Conservation (phyloP, 1,140 invertebrate species). For the Palaemon carinicauda region DNA sequence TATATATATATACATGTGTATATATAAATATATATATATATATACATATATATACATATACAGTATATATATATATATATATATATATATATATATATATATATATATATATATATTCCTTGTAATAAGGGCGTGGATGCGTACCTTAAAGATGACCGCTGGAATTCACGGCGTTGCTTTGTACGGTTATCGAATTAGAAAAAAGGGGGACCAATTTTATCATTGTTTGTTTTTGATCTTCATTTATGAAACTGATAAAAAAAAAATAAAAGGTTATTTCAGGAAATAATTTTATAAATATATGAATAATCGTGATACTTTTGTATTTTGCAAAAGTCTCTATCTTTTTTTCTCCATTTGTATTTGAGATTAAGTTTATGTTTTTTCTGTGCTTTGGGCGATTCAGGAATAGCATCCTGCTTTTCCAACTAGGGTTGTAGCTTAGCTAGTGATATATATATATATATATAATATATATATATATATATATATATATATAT, state of each 20-base stretch:
- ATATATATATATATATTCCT: background rate
- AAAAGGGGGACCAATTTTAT: too few species aligned
- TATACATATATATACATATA: background rate
- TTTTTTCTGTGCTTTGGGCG: too few species aligned
- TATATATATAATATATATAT: constrained; percentile 1
- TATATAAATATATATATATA: background rate
- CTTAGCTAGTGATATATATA: too few species aligned
- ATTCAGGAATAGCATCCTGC: too few species aligned
- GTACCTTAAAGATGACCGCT: too few species aligned
- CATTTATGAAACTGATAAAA: background rate
- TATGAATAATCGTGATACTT: background rate
- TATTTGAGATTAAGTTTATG: too few species aligned
- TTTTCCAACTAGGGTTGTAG: too few species aligned
- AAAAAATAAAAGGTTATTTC: background rate
- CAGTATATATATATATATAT: background rate
- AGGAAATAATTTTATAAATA: background rate
- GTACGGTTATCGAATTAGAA: too few species aligned
- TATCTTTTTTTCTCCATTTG: too few species aligned
- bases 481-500: constrained; percentile 14
- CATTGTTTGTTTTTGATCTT: too few species aligned
- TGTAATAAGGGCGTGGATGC: background rate
- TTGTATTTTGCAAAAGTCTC: too few species aligned
- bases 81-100: background rate
- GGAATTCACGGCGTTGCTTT: too few species aligned
- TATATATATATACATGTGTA: background rate